These are phyloP conservation scores for Dicrurus megarhynchus DNA, from an alignment of 2,113 vertebrate genomes.

Conservation along the genomic window DNA sequence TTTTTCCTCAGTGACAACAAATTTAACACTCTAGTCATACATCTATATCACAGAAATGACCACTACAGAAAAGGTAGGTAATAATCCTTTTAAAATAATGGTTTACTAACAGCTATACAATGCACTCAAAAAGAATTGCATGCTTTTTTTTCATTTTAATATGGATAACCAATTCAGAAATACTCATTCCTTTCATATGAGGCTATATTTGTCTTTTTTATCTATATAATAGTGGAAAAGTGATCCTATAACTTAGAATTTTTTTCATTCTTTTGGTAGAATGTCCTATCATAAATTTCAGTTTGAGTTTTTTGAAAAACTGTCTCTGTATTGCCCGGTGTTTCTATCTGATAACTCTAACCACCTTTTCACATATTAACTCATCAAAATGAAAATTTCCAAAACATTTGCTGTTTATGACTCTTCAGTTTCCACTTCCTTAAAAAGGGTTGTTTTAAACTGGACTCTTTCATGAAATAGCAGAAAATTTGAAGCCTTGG, in stretches of 20 bases:
- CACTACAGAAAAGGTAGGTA: neutral
- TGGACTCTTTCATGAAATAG: neutral
- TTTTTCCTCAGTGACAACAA: neutral
- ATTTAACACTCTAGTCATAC: neutral
- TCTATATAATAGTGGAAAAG: neutral
- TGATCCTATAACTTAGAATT: neutral
- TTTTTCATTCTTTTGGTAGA: neutral
- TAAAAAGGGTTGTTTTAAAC: neutral
- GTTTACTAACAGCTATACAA: neutral
- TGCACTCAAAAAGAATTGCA: neutral
- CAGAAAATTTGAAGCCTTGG: neutral
- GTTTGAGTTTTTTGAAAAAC: neutral
- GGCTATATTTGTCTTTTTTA: neutral
- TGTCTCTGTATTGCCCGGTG: neutral
- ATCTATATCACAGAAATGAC: neutral
- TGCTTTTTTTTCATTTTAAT: neutral
- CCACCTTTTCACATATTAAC: neutral
- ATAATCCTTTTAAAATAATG: neutral
- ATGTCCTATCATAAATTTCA: neutral
- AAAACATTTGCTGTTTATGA: neutral
- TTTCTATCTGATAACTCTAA: neutral
- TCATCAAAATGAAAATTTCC: neutral
- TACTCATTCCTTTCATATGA: neutral
- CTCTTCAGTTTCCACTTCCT: neutral
- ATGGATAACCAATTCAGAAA: neutral